Evolutionary conservation across 2,113 vertebrate species (phyloP).

Genomic region (Oryzias javanicus): DNA sequence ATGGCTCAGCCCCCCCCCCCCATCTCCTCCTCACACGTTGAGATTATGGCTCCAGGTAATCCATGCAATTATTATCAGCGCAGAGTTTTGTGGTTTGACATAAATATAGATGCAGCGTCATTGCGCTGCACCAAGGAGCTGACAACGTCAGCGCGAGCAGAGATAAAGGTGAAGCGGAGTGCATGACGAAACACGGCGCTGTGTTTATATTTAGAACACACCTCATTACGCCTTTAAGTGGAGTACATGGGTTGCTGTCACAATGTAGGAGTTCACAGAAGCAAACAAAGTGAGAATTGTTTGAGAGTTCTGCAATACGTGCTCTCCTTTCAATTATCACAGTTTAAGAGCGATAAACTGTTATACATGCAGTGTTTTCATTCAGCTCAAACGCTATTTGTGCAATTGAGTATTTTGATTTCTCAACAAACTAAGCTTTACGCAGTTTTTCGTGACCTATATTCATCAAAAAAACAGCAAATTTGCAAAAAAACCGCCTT

Average conservation of each 20-base stretch:
- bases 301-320: neutral
- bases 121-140: slow-evolving; percentile 13
- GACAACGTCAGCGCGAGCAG: slow-evolving; percentile 13
- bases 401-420: neutral
- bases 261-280: slow-evolving; percentile 5
- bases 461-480: neutral
- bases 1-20: slow-evolving; percentile 45
- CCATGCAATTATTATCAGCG: slow-evolving; percentile 41
- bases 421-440: neutral
- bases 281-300: neutral
- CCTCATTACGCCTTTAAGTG: neutral
- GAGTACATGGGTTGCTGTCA: neutral
- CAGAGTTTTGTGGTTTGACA: slow-evolving; percentile 34
- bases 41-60: slow-evolving; percentile 60
- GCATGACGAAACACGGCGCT: slow-evolving; percentile 2
- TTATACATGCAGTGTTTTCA: slow-evolving; percentile 2
- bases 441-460: neutral
- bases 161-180: slow-evolving; percentile 4
- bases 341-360: neutral
- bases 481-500: no score
- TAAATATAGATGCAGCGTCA: slow-evolving; percentile 41
- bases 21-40: slow-evolving; percentile 47
- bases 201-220: slow-evolving; percentile 21
- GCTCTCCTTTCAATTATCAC: neutral
- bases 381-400: neutral